Base-by-base conservation (phyloP, 2,113 vertebrate species). In the Lepus europaeus region DNA sequence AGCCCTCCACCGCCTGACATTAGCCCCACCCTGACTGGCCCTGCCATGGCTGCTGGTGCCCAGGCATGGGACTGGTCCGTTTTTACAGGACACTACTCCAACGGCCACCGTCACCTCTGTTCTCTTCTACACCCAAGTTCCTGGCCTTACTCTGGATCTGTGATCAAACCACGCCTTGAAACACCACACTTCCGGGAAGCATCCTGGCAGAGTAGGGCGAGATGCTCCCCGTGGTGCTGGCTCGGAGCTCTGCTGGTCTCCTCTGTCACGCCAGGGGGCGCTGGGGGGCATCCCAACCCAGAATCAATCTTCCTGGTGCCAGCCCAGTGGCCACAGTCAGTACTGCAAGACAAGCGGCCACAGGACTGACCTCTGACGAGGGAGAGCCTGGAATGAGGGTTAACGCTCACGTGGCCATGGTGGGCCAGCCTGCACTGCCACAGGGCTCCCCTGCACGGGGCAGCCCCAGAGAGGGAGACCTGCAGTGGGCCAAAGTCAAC, bases 141-240 rank as follows among this genome's bases (percentile, higher is more conserved):
- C 74, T 87, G 89, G 49, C 64, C 74, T 81, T 66, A 88, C 87
- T 64, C 6, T 78, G 23, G 64, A 87, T 66, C 45, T 76, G 31
- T 72, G 85, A 63, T 72, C 78, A 94, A 56, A 95, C 45, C 20
- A 66, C 66, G 22, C 73, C 92, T 93, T 93, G 64, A 89, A 94
- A 80, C 39, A 39, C 51, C 17, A 33, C 6, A 0, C 78, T 95
- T 82, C 72, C 76, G 69, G 45, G 39, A 39, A 39, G 76, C 13
- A 63, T 53, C 74, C 12, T 0, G 16, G 73, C 95, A 29, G 45
- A 89, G 63, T 95, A 78, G 74, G 36, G 69, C 72, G 33, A 76
- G 93, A 39, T 45, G 68, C 27, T 53, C 73, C 66, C 73, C 36
- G 13, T 8, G 74, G 69, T 31, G 1, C 79, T 0, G 0, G 51